A percentile compares a stretch with the other conserved stretches of the same genome.
Conservation (phyloP, 1,140 invertebrate genomes). For the Sarcophaga bullata region DNA sequence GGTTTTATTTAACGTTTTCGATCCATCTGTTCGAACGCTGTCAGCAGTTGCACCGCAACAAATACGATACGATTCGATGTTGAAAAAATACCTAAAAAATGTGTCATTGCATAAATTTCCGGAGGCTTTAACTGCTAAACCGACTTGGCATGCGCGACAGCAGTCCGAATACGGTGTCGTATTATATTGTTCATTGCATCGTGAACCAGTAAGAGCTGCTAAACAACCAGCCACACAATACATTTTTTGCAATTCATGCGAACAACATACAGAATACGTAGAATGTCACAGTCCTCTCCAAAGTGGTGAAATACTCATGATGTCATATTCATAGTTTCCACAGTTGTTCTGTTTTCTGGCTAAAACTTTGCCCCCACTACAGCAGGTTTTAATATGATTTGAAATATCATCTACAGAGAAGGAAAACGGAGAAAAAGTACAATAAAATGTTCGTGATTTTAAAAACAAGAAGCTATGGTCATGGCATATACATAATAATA, state of each 20-base stretch:
- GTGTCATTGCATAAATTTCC: conserved; percentile 56
- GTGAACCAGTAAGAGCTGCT: conserved; percentile 55
- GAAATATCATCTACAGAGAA: conserved; percentile 49
- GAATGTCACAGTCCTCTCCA: conserved; percentile 61
- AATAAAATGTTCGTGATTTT: not conserved
- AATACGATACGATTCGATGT: conserved; percentile 56
- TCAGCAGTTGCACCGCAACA: conserved; percentile 50
- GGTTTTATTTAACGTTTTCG: not conserved
- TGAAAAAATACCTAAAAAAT: conserved; percentile 53
- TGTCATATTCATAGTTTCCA: conserved; percentile 47
- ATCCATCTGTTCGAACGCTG: conserved; percentile 38
- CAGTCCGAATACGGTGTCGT: conserved; percentile 52
- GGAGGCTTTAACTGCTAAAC: conserved; percentile 54
- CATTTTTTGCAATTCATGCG: conserved; percentile 49
- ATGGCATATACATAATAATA: too few relatives aligned
- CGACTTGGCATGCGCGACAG: conserved; percentile 62
- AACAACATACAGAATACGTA: conserved; percentile 60
- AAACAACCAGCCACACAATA: conserved; percentile 56
- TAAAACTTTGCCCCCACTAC: conserved; percentile 53
- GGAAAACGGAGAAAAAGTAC: not conserved
- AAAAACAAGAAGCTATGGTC: too few relatives aligned
- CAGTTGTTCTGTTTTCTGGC: conserved; percentile 50
- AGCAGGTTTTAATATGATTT: conserved; percentile 59
- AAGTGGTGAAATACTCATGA: conserved; percentile 51
- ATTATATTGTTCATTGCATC: conserved; percentile 49